Percentiles rank a stretch among this genome's conserved stretches.
These are phyloP conservation scores for Mellivora capensis DNA, from an alignment of 2,113 vertebrate genomes.

Conservation along the genomic window DNA sequence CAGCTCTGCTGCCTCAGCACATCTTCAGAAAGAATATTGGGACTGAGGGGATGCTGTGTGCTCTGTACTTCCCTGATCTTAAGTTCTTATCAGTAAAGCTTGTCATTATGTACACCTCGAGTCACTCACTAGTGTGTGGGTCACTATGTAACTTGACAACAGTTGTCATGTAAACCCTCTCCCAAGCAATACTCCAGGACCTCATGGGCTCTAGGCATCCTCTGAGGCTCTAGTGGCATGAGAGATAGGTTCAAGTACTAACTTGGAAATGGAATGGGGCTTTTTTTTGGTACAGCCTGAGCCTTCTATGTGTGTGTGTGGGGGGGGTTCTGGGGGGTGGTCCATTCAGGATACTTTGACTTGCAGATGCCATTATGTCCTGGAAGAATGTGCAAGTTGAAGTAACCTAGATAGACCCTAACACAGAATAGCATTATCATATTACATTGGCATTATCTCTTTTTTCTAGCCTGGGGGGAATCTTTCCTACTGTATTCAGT, in stretches of 20 bases:
- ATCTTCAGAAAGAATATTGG: too few relatives aligned
- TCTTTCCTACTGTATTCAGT: neutral
- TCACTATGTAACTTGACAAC: neutral
- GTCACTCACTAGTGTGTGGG: neutral
- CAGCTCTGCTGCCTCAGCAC: neutral
- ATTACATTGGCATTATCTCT: neutral
- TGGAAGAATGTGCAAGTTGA: neutral
- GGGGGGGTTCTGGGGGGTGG: too few relatives aligned
- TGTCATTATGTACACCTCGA: neutral
- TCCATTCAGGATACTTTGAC: neutral
- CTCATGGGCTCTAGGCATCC: neutral
- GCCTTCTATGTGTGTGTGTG: too few relatives aligned
- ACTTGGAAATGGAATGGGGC: neutral
- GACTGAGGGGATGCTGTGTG: fast-evolving
- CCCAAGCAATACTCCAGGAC: neutral
- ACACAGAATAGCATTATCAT: neutral
- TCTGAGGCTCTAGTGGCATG: too few relatives aligned
- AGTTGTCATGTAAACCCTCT: neutral
- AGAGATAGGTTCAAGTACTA: neutral
- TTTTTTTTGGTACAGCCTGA: neutral
- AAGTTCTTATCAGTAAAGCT: neutral
- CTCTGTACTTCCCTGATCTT: neutral
- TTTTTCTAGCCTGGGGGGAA: neutral
- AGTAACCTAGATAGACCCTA: too few relatives aligned
- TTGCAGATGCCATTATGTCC: neutral